A percentile compares a stretch with the other conserved stretches of the same genome.
These are phyloP conservation scores for Heliconius erato DNA, from an alignment of 2,888 invertebrate species.

Conservation along the genomic window DNA sequence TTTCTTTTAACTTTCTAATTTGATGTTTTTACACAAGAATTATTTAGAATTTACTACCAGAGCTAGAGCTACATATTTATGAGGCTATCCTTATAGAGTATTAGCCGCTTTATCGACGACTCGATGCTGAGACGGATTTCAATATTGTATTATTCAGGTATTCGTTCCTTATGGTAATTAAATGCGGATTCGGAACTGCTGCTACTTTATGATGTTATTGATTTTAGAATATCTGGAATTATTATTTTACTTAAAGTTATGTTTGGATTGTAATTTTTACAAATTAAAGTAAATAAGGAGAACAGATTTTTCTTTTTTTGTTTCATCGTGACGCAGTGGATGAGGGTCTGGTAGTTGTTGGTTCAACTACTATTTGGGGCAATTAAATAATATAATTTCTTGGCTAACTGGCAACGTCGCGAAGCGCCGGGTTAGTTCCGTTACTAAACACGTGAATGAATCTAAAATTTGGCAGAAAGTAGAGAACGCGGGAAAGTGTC, in stretches of 20 bases:
- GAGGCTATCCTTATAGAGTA: constrained; percentile 55
- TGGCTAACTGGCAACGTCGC: too few species aligned
- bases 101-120: constrained; percentile 50
- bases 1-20: neutral
- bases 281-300: neutral
- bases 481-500: too few species aligned
- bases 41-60: constrained; percentile 30
- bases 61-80: constrained; percentile 62
- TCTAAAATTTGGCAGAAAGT: too few species aligned
- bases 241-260: neutral
- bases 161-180: constrained; percentile 39
- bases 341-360: too few species aligned
- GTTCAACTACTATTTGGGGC: too few species aligned
- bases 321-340: too few species aligned
- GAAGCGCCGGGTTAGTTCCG: too few species aligned
- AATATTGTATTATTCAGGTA: constrained; percentile 37
- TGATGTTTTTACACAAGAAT: constrained; percentile 26
- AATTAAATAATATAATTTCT: too few species aligned
- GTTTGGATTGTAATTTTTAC: neutral
- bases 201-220: constrained; percentile 14
- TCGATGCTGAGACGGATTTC: constrained; percentile 36
- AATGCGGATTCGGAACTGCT: constrained; percentile 23
- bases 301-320: too few species aligned
- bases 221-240: constrained; percentile 24
- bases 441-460: too few species aligned